Evolutionary conservation across 2,113 vertebrate species (phyloP), one percentile per base, ranked within the genome.

Genomic region (Pungitius pungitius): DNA sequence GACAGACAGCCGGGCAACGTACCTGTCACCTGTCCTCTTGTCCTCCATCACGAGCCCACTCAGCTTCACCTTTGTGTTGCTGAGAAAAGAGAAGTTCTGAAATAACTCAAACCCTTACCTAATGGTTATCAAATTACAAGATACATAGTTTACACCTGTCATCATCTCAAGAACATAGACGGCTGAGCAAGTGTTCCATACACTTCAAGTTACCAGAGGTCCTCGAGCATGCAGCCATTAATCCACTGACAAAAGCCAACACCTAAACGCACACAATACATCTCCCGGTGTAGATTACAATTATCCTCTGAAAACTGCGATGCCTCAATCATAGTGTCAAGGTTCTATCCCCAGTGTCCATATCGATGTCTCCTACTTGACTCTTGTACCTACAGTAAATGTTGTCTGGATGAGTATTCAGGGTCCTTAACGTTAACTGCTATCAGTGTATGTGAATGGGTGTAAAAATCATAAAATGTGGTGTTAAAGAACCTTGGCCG

Each of bases 31-130:
- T 0, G 95, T 94, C 65, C 93, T 69, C 67, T 88, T 92, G 87
- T 95, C 93, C 60, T 95, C 94, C 37, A 92, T 86, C 56, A 90
- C 93, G 26, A 94, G 35, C n/a, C 91, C 88, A 6, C 73, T 92
- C 62, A 94, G 57, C 67, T 91, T 95, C 59, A 93, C 83, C 77
- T 91, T 95, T 92, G 94, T 95, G 78, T 95, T 96, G 75, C 3
- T 4, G 1, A 71, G 30, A 81, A 30, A 43, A 47, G 20, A 63
- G 22, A 33, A 45, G 52, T 8, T 24, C 15, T 18, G 51, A 33
- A 26, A 39, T 45, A 22, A 9, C 11, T 55, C 12, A 2, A 33
- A 17, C 4, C 15, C 40, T 49, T 9, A 26, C 30, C 18, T 27
- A 11, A 20, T 22, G 13, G 1, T 6, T 10, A 59, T 14, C 20